Conservation (phyloP, 2,797 vertebrate genomes). For the Smutsia gigantea region DNA sequence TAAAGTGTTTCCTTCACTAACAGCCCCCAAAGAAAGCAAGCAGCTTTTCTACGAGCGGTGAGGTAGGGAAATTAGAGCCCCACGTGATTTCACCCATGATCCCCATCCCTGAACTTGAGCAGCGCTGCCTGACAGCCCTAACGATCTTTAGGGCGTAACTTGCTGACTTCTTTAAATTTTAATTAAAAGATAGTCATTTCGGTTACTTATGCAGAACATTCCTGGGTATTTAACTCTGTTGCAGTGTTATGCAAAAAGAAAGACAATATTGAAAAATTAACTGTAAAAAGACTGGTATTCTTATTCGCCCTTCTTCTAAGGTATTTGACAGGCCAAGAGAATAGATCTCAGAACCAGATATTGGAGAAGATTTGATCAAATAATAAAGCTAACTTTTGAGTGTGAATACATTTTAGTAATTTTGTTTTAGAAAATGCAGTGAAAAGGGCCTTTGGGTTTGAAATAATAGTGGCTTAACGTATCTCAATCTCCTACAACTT, state of each 20-base stretch:
- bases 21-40: background rate
- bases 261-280: background rate
- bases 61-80: background rate
- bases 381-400: background rate
- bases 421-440: background rate
- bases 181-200: background rate
- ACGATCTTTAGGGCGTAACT: background rate
- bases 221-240: background rate
- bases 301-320: background rate
- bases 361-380: background rate
- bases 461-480: background rate
- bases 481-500: background rate
- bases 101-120: background rate
- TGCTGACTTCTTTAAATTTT: background rate
- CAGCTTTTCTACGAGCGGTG: background rate
- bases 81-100: slow-evolving; percentile 52
- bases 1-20: background rate
- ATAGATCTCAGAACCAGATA: background rate
- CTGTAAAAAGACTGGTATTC: background rate
- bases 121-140: background rate
- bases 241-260: background rate
- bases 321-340: background rate
- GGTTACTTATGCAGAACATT: background rate
- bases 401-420: background rate
- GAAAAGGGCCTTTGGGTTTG: slow-evolving; percentile 10